phyloP scores from a whole-genome alignment of 1,140 invertebrate genomes.

The Caenorhabditis inopinata region DNA sequence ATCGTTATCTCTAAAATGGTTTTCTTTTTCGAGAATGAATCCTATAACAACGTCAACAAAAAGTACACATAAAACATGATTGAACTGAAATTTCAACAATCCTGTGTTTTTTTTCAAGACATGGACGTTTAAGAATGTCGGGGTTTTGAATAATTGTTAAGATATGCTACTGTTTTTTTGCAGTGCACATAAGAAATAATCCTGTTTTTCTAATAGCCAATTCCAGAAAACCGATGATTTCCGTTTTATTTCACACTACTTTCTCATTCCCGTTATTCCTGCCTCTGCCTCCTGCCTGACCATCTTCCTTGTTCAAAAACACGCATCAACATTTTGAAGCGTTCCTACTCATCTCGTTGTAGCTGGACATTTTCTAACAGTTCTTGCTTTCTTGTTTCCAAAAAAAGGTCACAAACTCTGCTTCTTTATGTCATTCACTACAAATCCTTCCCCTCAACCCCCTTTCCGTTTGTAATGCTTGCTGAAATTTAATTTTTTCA shows the following conservation, averaged over 20 bases:
- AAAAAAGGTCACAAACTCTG: constrained; percentile 1
- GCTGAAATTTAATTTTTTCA: neutral
- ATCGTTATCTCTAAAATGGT: too few species aligned
- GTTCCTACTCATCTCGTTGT: constrained; percentile 2
- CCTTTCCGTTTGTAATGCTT: neutral
- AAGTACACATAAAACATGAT: too few species aligned
- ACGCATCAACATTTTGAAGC: neutral
- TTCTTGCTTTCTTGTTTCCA: constrained; percentile 9
- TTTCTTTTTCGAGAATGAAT: neutral
- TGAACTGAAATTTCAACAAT: too few species aligned
- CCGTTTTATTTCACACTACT: neutral
- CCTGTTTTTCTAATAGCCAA: neutral
- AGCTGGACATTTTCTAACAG: neutral
- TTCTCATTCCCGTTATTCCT: neutral
- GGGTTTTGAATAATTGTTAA: too few species aligned
- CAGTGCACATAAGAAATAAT: neutral
- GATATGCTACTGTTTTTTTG: too few species aligned
- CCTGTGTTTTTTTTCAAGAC: too few species aligned
- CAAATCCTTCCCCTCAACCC: neutral
- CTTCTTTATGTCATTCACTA: neutral
- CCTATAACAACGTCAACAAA: too few species aligned
- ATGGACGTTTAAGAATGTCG: too few species aligned
- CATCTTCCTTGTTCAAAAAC: neutral
- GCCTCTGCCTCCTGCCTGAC: neutral
- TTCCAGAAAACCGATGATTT: constrained; percentile 13